Base-by-base conservation (phyloP, 2,113 vertebrate species). In the Anolis carolinensis region DNA sequence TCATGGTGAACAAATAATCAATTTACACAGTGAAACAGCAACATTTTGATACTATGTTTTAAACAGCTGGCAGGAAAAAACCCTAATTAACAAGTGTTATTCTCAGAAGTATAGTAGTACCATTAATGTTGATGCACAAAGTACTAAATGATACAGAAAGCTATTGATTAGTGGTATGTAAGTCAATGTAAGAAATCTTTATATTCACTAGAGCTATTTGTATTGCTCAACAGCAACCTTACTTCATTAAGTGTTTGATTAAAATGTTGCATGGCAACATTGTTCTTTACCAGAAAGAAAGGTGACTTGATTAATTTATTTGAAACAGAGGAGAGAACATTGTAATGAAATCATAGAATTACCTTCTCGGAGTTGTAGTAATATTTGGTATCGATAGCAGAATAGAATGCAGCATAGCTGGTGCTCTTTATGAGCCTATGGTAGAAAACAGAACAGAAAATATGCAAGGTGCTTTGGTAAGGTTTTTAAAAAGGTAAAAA, bases 61-160 rank as follows among this genome's bases (percentile, higher is more conserved):
- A 87, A 11, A 34, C 18, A 89, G n/a, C 86, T 16, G 7, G 89
- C n/a, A 89, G 30, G 7, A 25, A 93, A 82, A 81, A 48, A 84
- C 11, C 74, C 80, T 89, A 80, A 92, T 94, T 91, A 88, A 78
- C 14, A 86, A 27, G 4, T 87, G n/a, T n/a, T 87, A 1, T 88
- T 87, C 90, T 75, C 85, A 82, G 36, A 81, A 23, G 32, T 77
- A 20, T 10, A 0, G 3, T 87, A 21, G 71, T 86, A 82, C 30
- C 82, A 88, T 88, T 92, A 86, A 59, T 39, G 11, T 75, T 75
- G 44, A 2, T 82, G 87, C 62, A 84, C 14, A 87, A 13, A 89
- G 50, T 68, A 4, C 71, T 1, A 88, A 92, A 90, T 71, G 8
- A 85, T 76, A 34, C 90, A 87, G 71, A 81, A 20, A 72, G 83